phyloP scores from a whole-genome alignment of 2,888 invertebrate genomes.

The Nemotelus nigrinus region DNA sequence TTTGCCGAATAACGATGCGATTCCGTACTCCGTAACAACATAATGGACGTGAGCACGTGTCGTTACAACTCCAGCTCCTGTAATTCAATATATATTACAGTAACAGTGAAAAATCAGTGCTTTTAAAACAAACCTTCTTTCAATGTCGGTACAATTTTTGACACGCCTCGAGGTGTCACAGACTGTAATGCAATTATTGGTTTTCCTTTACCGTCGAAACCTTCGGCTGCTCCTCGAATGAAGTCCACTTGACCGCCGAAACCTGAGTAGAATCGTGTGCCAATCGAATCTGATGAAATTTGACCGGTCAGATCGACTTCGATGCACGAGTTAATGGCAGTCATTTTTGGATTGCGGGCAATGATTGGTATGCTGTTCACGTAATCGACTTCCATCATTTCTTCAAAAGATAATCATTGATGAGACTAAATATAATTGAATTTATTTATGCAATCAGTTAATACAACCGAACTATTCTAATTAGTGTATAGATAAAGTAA shows the following conservation, averaged over 20 bases:
- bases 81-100: constrained; percentile 4
- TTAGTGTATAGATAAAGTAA: too few relatives aligned
- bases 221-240: constrained; percentile 88
- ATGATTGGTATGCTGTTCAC: constrained; percentile 87
- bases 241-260: constrained; percentile 97
- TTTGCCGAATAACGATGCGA: constrained; percentile 90
- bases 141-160: constrained; percentile 85
- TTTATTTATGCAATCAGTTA: too few relatives aligned
- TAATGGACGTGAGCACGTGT: constrained; percentile 92
- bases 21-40: constrained; percentile 91
- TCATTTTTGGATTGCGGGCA: constrained; percentile 87
- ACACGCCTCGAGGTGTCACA: constrained; percentile 78
- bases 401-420: constrained; percentile 64
- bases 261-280: constrained; percentile 75
- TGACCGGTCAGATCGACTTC: constrained; percentile 95
- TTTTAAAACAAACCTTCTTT: constrained; percentile 73
- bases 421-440: too few relatives aligned
- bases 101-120: not conserved
- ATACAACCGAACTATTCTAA: too few relatives aligned
- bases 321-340: constrained; percentile 96
- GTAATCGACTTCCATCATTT: constrained; percentile 89
- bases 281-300: constrained; percentile 92
- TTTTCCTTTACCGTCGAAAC: constrained; percentile 85
- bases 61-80: constrained; percentile 94
- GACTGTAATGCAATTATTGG: constrained; percentile 93